Evolutionary conservation across 1,140 invertebrate species (phyloP), one percentile per base, ranked within the genome.

Genomic region (Hyposmocoma kahamanoa): DNA sequence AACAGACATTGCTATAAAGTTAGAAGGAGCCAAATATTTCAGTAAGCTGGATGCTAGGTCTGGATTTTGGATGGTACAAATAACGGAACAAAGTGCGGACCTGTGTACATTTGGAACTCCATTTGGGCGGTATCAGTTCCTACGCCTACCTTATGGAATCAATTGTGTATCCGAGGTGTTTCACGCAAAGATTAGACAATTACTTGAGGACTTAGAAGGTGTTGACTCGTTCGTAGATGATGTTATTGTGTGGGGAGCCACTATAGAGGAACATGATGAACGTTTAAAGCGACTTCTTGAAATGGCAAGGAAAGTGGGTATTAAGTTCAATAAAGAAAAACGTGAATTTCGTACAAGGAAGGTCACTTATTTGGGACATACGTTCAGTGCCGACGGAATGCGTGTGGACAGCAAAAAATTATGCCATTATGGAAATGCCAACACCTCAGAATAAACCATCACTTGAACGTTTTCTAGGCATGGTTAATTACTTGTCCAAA

Each of bases 51-150:
- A 87, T 52, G 62, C 59, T 1, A 54, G 56, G 21, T 48, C 60
- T 38, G 83, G 72, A 18, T 87, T 77, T 46, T 85, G 76, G 74
- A 66, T 84, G 47, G 53, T 87, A 4, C 46, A 67, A 32, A 47
- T 88, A 1, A 50, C 49, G 9, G 42, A 76, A 13, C 47, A 75
- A 21, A 74, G 61, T 50, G 54, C 62, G 5, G 42, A 57, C 41
- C 34, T 56, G 10, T 62, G 61, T 17, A 71, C 71, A 0, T 80
- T 77, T 47, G 46, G 59, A 4, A 73, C 71, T 10, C 69, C 67
- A 13, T 75, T 68, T 41, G 69, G 51, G 17, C 39, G 43, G 36
- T 49, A 49, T 19, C 39, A 42, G n/a, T 79, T 74, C 47, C 60
- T 57, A 42, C 36, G 76, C 19, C 38, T 80, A 10, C 70, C 74